Evolutionary conservation across 2,797 vertebrate species (phyloP), one percentile per base, ranked within the genome.

Genomic region (Chelidonichthys spinosus): DNA sequence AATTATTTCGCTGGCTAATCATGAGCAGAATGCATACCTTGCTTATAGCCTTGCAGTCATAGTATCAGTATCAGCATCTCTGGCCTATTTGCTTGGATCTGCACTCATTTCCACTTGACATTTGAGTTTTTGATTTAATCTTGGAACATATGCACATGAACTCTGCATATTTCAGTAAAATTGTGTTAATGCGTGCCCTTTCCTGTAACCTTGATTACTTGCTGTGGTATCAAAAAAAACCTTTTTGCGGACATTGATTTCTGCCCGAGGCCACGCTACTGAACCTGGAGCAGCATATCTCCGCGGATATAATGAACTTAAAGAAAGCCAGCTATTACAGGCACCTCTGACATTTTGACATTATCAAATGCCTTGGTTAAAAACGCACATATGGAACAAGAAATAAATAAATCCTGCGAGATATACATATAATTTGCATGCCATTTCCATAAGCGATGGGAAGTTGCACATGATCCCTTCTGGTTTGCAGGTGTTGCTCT

Each of bases 211-310:
- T 91, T 90, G 91, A 93, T 94, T 93, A 92, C 89, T 93, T 76
- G 85, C 87, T 83, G 84, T 83, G 79, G 81, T 90, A 91, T 88
- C 84, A 82, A 75, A 90, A 25, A 25, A 87, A 90, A 74, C 79
- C 89, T 90, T 91, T 90, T 88, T 92, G 89, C 70, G 86, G 92
- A 86, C 94, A 93, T 93, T 93, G 92, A 94, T 94, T 94, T 92
- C 82, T 83, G 93, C 93, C 93, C 36, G 62, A 69, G 87, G 92
- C 87, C 69, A 85, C n/a, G 37, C 69, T 53, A 81, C 70, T 91
- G 89, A 93, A 93, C 92, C 91, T 80, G 74, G 76, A 87, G 84
- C 74, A 74, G 79, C 78, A 42, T 76, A 89, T 92, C 90, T 94
- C 88, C 13, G 77, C 1, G 75, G 83, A 87, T 91, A 89, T 91